These are phyloP conservation scores for Dreissena polymorpha DNA, from an alignment of 1,140 invertebrate species.

Conservation along the genomic window DNA sequence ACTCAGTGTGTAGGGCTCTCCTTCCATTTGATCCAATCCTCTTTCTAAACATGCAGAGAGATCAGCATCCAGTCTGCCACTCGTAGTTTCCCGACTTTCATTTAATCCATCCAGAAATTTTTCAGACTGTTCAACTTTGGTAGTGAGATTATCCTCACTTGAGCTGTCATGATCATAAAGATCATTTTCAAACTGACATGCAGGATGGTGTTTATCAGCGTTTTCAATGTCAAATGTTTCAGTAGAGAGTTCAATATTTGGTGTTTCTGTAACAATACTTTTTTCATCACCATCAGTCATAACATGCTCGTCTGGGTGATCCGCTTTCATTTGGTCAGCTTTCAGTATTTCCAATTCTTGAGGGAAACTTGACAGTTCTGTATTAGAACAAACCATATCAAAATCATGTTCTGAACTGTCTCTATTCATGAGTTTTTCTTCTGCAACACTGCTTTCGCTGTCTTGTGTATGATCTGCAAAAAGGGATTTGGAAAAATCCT, in stretches of 20 bases:
- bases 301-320: not conserved
- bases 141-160: not conserved
- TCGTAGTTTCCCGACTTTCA: too few species aligned
- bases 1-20: too few species aligned
- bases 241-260: not conserved
- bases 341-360: not conserved
- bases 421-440: too few species aligned
- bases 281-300: not conserved
- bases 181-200: not conserved
- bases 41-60: too few species aligned
- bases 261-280: not conserved
- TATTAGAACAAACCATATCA: too few species aligned
- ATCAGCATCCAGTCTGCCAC: too few species aligned
- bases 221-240: not conserved
- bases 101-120: not conserved
- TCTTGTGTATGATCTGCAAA: not conserved
- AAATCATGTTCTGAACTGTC: too few species aligned
- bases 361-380: not conserved
- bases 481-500: constrained; percentile 4
- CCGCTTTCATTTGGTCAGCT: not conserved
- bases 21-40: too few species aligned
- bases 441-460: too few species aligned
- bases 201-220: not conserved
- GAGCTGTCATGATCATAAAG: not conserved
- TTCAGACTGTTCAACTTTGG: not conserved